phyloP scores from a whole-genome alignment of 2,888 invertebrate genomes.

The Ganaspis brasiliensis region DNA sequence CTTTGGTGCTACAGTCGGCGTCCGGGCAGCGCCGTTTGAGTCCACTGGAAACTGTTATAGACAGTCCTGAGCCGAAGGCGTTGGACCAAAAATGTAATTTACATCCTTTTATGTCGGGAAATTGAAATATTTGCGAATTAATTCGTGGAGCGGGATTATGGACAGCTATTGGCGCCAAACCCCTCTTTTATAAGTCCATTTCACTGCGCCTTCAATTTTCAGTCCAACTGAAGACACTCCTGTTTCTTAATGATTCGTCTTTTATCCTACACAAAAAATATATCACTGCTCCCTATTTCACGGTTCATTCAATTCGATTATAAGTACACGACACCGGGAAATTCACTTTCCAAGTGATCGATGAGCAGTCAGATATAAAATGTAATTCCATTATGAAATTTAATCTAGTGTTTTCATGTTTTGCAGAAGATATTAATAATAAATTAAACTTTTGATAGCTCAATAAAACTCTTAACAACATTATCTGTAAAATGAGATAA shows the following conservation, averaged over 20 bases:
- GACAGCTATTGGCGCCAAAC: conserved; percentile 68
- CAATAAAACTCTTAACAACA: no score
- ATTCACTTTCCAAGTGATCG: conserved; percentile 48
- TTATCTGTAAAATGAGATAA: no score
- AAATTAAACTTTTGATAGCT: no score
- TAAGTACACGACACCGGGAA: conserved; percentile 28
- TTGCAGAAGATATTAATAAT: background rate
- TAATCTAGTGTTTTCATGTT: background rate
- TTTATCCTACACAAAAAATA: conserved; percentile 50
- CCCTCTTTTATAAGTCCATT: conserved; percentile 45
- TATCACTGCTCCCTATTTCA: conserved; percentile 54
- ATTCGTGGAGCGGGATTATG: conserved; percentile 77
- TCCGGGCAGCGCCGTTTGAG: conserved; percentile 51
- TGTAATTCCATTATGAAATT: background rate
- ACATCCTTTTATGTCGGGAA: conserved; percentile 80
- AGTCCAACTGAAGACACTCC: conserved; percentile 43
- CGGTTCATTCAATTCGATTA: conserved; percentile 48
- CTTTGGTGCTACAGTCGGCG: conserved; percentile 53
- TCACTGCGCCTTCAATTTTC: conserved; percentile 39
- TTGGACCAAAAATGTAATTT: conserved; percentile 80
- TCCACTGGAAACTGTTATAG: conserved; percentile 44
- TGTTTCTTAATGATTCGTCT: conserved; percentile 58
- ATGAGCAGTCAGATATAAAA: background rate
- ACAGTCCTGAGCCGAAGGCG: conserved; percentile 67
- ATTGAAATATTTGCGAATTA: conserved; percentile 81